A percentile compares a stretch with the other conserved stretches of the same genome.
phyloP scores from a whole-genome alignment of 2,888 invertebrate genomes.

The Synergus gifuensis region DNA sequence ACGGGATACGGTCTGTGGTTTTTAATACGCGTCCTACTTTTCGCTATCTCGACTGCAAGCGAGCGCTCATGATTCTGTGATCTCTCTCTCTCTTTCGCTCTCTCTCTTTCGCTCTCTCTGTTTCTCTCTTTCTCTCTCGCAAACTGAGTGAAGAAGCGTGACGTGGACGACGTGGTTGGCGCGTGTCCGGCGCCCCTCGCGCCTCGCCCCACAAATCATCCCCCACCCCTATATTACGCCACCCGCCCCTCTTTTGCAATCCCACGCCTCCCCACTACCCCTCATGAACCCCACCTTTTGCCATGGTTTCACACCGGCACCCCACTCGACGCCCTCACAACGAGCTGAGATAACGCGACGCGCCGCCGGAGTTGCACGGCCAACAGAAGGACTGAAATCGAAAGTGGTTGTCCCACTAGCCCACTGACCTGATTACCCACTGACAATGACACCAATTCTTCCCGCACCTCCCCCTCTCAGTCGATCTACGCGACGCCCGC shows the following conservation, averaged over 20 bases:
- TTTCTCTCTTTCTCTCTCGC: conserved; percentile 41
- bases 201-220: conserved; percentile 16
- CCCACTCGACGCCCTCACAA: conserved; percentile 25
- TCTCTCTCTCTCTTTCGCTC: no score
- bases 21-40: conserved; percentile 78
- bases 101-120: no score
- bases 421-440: conserved; percentile 84
- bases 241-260: conserved; percentile 37
- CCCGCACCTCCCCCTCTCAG: conserved; percentile 76
- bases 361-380: conserved; percentile 66
- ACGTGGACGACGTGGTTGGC: conserved; percentile 42
- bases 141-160: conserved; percentile 1
- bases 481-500: conserved; percentile 42
- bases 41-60: conserved; percentile 66
- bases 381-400: conserved; percentile 75
- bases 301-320: conserved; percentile 15
- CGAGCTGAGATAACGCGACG: conserved; percentile 62
- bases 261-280: conserved; percentile 6
- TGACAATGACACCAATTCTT: conserved; percentile 78
- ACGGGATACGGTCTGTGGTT: conserved; percentile 75
- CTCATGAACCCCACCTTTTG: conserved; percentile 33
- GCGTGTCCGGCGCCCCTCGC: conserved; percentile 37
- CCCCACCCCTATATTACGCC: conserved; percentile 21
- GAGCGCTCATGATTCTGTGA: conserved; percentile 61
- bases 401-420: conserved; percentile 81